Percentiles rank a stretch among this genome's conserved stretches.
These are phyloP conservation scores for Tetrapedia diversipes DNA, from an alignment of 2,888 invertebrate species.

Conservation along the genomic window DNA sequence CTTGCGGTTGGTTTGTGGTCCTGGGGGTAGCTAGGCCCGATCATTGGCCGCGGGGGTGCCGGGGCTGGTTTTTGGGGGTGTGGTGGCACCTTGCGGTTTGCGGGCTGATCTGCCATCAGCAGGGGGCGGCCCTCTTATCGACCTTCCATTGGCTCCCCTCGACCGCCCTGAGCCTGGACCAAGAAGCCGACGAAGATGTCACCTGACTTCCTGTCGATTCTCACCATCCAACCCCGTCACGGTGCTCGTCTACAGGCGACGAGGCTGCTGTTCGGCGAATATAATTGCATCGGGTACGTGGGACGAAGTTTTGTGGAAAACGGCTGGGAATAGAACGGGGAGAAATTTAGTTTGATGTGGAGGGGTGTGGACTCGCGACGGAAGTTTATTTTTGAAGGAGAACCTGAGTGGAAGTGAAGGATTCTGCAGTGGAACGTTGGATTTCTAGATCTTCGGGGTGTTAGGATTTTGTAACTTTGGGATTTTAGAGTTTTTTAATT, in stretches of 20 bases:
- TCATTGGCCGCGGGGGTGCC: constrained; percentile 82
- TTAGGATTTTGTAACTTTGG: too few relatives aligned
- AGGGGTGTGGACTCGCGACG: too few relatives aligned
- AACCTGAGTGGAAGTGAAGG: too few relatives aligned
- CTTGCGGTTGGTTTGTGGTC: constrained; percentile 83
- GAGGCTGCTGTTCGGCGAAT: not conserved
- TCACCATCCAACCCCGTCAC: not conserved
- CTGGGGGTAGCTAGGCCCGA: constrained; percentile 82
- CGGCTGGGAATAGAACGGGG: too few relatives aligned
- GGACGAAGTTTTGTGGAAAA: too few relatives aligned
- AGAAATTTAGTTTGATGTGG: too few relatives aligned
- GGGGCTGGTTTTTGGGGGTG: constrained; percentile 81
- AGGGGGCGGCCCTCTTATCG: constrained; percentile 78
- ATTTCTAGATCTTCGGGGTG: too few relatives aligned
- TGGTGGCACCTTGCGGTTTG: constrained; percentile 83
- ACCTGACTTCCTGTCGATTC: constrained; percentile 10
- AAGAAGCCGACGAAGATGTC: constrained; percentile 59
- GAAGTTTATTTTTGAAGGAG: too few relatives aligned
- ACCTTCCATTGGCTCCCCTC: constrained; percentile 77
- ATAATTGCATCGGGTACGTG: constrained; percentile 1
- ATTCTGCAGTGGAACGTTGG: too few relatives aligned
- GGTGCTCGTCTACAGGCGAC: not conserved
- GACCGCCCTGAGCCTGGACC: constrained; percentile 36
- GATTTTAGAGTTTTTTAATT: too few relatives aligned
- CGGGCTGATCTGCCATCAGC: constrained; percentile 79